Conservation (phyloP, 30 jellyfish, hydroid and myxozoan species). For the Catostylus mosaicus region DNA sequence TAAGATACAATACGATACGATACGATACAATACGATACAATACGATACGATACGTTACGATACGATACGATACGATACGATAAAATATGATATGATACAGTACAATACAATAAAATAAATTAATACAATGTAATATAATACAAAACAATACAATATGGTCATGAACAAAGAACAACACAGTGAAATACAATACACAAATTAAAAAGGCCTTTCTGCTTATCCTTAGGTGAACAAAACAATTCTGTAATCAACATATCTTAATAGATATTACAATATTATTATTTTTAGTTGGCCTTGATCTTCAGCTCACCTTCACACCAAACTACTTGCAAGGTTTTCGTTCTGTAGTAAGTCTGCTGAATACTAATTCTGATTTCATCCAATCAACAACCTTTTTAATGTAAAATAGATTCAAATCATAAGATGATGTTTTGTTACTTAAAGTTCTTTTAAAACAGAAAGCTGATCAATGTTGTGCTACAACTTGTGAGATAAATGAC, state of each 20-base stretch:
- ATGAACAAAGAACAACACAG: neutral
- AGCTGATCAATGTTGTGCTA: no score
- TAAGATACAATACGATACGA: neutral
- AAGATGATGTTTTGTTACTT: no score
- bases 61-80: neutral
- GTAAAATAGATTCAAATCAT: no score
- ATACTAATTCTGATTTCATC: no score
- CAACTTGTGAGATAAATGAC: no score
- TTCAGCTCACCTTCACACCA: slow-evolving; percentile 78
- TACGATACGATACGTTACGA: neutral
- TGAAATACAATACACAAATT: neutral
- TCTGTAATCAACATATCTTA: neutral
- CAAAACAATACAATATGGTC: no score
- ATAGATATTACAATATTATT: neutral
- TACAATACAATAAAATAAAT: neutral
- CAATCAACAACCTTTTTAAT: no score
- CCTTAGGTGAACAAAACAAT: no score
- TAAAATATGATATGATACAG: neutral
- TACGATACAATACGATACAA: neutral
- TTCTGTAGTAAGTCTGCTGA: neutral
- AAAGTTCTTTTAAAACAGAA: no score
- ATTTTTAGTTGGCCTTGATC: slow-evolving; percentile 78
- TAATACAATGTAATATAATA: neutral
- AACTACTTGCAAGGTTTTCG: slow-evolving; percentile 45
- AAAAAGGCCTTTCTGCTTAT: no score